Evolutionary conservation across 2,113 vertebrate species (phyloP), one percentile per base, ranked within the genome.

Genomic region (Mus spicilegus): DNA sequence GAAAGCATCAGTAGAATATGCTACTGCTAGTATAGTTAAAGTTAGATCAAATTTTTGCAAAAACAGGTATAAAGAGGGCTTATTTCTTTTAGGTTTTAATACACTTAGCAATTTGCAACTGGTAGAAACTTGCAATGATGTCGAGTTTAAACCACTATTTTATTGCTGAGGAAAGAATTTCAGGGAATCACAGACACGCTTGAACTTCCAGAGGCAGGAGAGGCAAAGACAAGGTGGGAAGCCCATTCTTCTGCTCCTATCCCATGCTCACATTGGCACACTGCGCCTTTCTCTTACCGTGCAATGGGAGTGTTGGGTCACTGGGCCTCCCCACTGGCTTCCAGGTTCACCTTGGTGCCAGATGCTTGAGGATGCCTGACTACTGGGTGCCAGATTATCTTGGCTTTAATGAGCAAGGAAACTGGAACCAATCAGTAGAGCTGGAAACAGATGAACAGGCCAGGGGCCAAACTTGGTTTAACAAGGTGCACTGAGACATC

Each of bases 401-500:
- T 98, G 97, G 97, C 97, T 97, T 97, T 97, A 96, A 96, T 94
- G 93, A 98, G 89, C 73, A 95, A 97, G 96, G 93, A 97, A 97
- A 97, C 97, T 97, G 96, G 97, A 98, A 98, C 96, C 96, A 96
- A 97, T 94, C 96, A 96, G 93, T 82, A 95, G 89, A 87, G 93
- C 96, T 98, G 97, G 96, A 97, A 95, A 89, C 93, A 87, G 89
- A 97, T 91, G 96, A 97, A 91, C 96, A 91, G 95, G 92, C 89
- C 69, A 80, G 14, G 51, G 67, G 91, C 97, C 97, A 97, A 97
- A 97, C 90, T 86, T 89, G 80, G 96, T 97, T 98, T 97, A 98
- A 98, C 97, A 98, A 98, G 96, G 97, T 97, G 95, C 96, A 97
- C 93, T 96, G 95, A 98, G 95, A 97, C 95, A 97, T 95, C 93